These are phyloP conservation scores for Spheniscus humboldti DNA, from an alignment of 2,797 vertebrate species.

Conservation along the genomic window DNA sequence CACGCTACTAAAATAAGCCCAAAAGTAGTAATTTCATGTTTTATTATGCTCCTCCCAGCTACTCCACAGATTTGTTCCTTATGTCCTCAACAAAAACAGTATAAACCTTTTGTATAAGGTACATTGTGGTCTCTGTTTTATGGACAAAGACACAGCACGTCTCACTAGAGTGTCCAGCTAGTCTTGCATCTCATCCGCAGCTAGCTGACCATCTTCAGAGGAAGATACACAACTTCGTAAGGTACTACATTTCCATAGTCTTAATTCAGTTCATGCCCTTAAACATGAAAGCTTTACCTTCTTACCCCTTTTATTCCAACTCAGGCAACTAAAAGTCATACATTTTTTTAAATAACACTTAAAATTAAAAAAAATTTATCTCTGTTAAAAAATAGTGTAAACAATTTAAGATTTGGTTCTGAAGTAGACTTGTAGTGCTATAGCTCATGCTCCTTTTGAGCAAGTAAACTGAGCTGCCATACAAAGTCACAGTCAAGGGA, in stretches of 20 bases:
- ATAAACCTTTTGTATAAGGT: neutral
- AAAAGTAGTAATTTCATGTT: rapidly evolving
- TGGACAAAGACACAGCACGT: neutral
- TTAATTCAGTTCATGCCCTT: neutral
- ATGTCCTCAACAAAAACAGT: neutral
- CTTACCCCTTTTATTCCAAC: neutral
- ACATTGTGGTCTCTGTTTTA: neutral
- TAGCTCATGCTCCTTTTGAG: neutral
- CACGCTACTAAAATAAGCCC: neutral
- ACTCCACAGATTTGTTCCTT: neutral
- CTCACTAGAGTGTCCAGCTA: neutral
- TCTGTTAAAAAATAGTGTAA: constrained; percentile 34
- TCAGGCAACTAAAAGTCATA: neutral
- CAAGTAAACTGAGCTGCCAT: neutral
- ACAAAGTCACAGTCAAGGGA: neutral
- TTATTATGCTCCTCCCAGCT: neutral
- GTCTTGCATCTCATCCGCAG: neutral
- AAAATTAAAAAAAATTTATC: neutral
- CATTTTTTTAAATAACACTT: neutral
- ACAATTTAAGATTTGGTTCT: constrained; percentile 43
- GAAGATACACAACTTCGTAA: neutral
- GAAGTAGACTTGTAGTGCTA: neutral
- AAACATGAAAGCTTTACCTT: neutral
- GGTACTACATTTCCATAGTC: neutral
- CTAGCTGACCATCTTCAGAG: neutral